Conservation (phyloP, 2,113 vertebrate genomes). For the Ploceus nigricollis region DNA sequence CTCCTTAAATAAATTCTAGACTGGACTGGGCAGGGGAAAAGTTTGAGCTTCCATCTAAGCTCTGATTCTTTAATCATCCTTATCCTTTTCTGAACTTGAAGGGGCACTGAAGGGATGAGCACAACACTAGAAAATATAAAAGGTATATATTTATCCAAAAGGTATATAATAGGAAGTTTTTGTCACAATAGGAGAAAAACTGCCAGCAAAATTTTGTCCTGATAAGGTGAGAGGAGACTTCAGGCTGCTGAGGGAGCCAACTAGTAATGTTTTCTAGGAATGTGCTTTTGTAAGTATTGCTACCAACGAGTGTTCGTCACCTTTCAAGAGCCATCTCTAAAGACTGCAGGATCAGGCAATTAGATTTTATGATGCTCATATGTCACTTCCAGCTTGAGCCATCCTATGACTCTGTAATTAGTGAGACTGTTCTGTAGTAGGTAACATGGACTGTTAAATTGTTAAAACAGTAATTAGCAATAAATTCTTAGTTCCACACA, state of each 20-base stretch:
- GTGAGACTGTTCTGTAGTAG: background rate
- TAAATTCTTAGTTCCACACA: background rate
- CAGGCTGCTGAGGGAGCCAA: background rate
- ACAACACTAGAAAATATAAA: background rate
- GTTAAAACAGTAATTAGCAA: background rate
- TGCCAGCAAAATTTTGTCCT: background rate
- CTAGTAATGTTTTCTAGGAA: background rate
- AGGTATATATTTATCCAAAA: background rate
- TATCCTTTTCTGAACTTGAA: background rate
- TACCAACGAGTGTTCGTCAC: background rate
- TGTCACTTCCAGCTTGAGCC: background rate
- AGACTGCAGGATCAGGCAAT: background rate
- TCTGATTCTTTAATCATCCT: background rate
- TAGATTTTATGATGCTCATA: background rate
- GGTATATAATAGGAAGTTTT: background rate
- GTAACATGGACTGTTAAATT: background rate
- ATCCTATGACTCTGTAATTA: background rate
- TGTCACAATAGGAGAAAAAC: background rate
- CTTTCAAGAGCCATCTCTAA: background rate
- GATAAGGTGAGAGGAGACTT: background rate
- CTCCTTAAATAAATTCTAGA: background rate
- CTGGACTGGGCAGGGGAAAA: background rate
- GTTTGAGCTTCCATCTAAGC: background rate
- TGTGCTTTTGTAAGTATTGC: background rate
- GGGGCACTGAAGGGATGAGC: background rate